These are phyloP conservation scores for Halocynthia aurantium DNA, from an alignment of 23 tunicate genomes.

Conservation along the genomic window DNA sequence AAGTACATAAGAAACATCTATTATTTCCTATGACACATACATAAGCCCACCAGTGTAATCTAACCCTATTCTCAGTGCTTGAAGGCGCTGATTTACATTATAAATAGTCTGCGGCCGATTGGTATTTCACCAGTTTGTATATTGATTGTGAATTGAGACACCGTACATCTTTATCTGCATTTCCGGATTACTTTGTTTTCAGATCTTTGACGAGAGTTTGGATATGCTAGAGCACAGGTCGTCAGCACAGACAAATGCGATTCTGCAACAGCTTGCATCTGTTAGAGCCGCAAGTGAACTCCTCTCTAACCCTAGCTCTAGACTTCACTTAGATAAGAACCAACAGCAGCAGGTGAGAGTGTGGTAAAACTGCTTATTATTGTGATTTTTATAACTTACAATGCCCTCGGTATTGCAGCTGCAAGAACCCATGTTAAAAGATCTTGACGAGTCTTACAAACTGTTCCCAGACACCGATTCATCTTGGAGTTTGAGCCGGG, in stretches of 20 bases:
- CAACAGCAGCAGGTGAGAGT: neutral
- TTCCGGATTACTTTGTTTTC: neutral
- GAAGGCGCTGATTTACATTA: neutral
- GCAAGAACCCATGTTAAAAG: conserved; percentile 11
- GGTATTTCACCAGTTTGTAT: no score
- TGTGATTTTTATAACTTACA: neutral
- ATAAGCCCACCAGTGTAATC: no score
- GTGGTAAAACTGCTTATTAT: neutral
- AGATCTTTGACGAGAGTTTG: conserved; percentile 23
- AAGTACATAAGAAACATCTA: no score
- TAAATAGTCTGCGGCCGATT: neutral
- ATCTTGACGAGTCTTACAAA: conserved; percentile 73
- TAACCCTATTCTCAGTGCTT: no score
- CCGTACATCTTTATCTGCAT: neutral
- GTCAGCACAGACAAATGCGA: neutral
- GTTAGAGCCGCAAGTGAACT: neutral
- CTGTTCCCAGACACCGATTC: conserved; percentile 67
- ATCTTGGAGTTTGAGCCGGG: conserved; percentile 33
- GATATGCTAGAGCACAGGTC: conserved; percentile 18
- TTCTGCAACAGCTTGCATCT: no score
- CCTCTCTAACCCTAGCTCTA: neutral
- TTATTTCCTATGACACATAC: no score
- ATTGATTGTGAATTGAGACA: no score
- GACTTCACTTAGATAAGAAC: neutral
- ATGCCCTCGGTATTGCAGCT: neutral